Percentiles rank a stretch among this genome's conserved stretches.
These are phyloP conservation scores for Gnathonemus longibarbis DNA, from an alignment of 2,113 vertebrate genomes.

Conservation along the genomic window DNA sequence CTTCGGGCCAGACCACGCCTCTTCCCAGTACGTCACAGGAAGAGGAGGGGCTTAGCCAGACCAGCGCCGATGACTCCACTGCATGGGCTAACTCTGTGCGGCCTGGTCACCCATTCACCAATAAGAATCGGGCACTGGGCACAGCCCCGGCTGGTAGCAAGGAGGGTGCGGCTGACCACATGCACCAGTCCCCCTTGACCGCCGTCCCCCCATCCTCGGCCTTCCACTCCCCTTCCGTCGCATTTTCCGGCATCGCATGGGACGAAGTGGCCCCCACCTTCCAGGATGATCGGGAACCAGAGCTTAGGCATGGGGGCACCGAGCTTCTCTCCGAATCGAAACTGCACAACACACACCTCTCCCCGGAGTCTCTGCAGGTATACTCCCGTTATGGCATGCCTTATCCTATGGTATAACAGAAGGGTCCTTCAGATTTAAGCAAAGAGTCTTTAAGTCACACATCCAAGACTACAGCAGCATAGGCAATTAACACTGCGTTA, in stretches of 20 bases:
- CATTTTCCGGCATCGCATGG: slow-evolving; percentile 41
- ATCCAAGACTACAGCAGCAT: not conserved
- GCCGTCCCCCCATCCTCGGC: slow-evolving; percentile 27
- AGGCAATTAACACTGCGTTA: not conserved
- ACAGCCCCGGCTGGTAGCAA: not conserved
- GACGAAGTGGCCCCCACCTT: slow-evolving; percentile 32
- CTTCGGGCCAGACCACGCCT: slow-evolving; percentile 16
- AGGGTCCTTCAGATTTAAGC: not conserved
- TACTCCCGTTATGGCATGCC: too few relatives aligned
- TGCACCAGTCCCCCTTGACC: slow-evolving; percentile 37
- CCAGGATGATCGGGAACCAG: slow-evolving; percentile 25
- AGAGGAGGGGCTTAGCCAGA: not conserved
- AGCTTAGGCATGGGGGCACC: slow-evolving; percentile 37
- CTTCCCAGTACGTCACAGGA: slow-evolving; percentile 13
- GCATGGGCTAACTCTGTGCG: slow-evolving; percentile 47
- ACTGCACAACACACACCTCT: slow-evolving; percentile 25
- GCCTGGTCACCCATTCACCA: slow-evolving; percentile 33
- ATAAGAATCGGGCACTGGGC: not conserved
- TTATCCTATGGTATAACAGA: not conserved
- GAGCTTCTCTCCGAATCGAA: slow-evolving; percentile 32
- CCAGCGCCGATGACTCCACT: slow-evolving; percentile 22
- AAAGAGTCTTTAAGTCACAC: not conserved
- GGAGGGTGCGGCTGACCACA: not conserved
- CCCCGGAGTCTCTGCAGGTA: slow-evolving; percentile 46
- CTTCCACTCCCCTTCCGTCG: slow-evolving; percentile 21